Evolutionary conservation across 2,797 vertebrate species (phyloP).

Genomic region (Sphaeramia orbicularis): DNA sequence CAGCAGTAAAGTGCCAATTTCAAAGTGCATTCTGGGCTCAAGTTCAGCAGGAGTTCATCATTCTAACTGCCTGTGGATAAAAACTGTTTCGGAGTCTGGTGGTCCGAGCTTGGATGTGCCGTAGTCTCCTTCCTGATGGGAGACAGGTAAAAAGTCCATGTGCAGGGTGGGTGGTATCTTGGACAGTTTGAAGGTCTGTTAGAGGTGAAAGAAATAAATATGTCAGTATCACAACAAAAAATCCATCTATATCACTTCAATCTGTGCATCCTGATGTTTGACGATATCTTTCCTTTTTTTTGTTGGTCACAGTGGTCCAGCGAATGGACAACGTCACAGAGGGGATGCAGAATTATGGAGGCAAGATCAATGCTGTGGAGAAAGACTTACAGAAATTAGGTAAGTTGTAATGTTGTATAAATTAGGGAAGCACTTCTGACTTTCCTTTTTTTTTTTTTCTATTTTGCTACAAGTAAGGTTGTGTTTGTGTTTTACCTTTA

Average conservation of each 20-base stretch:
- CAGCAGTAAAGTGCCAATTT: too few species aligned
- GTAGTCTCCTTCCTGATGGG: too few species aligned
- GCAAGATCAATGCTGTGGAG: conserved; percentile 93
- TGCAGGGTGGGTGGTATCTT: too few species aligned
- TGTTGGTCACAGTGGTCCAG: conserved; percentile 90
- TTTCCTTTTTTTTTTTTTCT: background rate
- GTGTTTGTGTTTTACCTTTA: conserved; percentile 15
- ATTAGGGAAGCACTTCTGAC: too few species aligned
- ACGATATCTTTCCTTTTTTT: background rate
- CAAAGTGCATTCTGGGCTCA: too few species aligned
- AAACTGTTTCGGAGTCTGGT: too few species aligned
- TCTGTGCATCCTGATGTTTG: background rate
- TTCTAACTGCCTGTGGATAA: too few species aligned
- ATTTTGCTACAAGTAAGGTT: background rate
- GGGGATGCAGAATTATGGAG: conserved; percentile 93
- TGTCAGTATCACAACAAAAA: background rate
- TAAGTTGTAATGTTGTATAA: conserved; percentile 67
- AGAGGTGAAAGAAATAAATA: background rate
- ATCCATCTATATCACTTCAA: too few species aligned
- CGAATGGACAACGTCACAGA: conserved; percentile 96
- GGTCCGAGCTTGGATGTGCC: too few species aligned
- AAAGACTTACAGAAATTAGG: conserved; percentile 94
- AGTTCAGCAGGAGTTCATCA: too few species aligned
- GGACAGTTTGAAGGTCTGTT: background rate
- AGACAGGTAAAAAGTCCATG: too few species aligned